Percentiles rank a stretch among this genome's conserved stretches.
Evolutionary conservation across 1,140 invertebrate genomes (phyloP).

Genomic region (Orius insidiosus): DNA sequence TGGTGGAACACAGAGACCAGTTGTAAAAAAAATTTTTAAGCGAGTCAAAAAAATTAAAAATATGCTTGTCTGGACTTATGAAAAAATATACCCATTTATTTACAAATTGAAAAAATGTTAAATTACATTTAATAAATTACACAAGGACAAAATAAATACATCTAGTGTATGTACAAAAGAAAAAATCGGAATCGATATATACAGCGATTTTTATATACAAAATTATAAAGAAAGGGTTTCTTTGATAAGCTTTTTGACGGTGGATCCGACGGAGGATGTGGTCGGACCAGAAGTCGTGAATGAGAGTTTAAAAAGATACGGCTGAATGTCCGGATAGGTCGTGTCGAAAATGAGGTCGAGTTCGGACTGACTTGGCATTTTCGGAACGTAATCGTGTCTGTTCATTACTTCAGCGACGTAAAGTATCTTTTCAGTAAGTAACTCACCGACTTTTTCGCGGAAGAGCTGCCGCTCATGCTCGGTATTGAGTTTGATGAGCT

Average conservation of each 20-base stretch:
- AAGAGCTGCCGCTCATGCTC: conserved; percentile 77
- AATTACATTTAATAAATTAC: too few relatives aligned
- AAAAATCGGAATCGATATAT: too few relatives aligned
- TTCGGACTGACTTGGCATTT: conserved; percentile 82
- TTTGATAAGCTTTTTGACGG: conserved; percentile 76
- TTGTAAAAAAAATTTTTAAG: too few relatives aligned
- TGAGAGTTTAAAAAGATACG: conserved; percentile 85
- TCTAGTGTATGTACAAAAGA: too few relatives aligned
- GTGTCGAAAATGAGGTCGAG: conserved; percentile 90
- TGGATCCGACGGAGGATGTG: conserved; percentile 58
- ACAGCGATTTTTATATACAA: background rate
- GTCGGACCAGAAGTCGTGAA: conserved; percentile 55
- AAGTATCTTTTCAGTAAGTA: conserved; percentile 80
- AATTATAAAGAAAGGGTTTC: conserved; percentile 62
- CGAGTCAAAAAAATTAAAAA: too few relatives aligned
- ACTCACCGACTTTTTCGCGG: conserved; percentile 76
- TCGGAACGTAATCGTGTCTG: conserved; percentile 83
- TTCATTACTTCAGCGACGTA: conserved; percentile 92
- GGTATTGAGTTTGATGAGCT: conserved; percentile 65
- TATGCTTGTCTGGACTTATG: too few relatives aligned
- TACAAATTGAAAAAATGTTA: too few relatives aligned
- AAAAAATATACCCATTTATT: too few relatives aligned
- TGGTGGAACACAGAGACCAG: too few relatives aligned
- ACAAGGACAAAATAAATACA: too few relatives aligned
- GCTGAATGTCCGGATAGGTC: conserved; percentile 77